These are phyloP conservation scores for Dipodomys spectabilis DNA, from an alignment of 2,113 vertebrate species.

Conservation along the genomic window DNA sequence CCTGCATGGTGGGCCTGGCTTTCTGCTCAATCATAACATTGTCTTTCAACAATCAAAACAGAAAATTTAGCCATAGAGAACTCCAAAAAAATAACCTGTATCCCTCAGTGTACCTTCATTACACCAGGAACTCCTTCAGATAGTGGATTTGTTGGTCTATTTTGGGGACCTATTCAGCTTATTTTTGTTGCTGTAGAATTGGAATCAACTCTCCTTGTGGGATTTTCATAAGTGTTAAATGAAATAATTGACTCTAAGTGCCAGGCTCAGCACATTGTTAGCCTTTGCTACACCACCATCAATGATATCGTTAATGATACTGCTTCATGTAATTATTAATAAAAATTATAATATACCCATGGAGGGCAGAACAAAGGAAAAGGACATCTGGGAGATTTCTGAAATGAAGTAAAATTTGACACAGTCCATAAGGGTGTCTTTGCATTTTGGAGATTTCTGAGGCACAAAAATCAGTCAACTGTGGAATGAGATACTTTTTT, in stretches of 20 bases:
- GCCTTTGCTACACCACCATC: not conserved
- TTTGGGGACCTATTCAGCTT: not conserved
- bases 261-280: not conserved
- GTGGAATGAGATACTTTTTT: not conserved
- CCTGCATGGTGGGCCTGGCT: not conserved
- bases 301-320: not conserved
- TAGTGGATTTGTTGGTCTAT: not conserved
- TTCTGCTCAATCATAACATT: not conserved
- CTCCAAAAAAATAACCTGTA: not conserved
- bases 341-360: not conserved
- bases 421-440: not conserved
- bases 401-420: not conserved
- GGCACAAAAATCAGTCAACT: not conserved
- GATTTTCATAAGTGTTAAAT: slow-evolving; percentile 24
- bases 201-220: not conserved
- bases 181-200: slow-evolving; percentile 28
- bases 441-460: slow-evolving; percentile 33
- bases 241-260: not conserved
- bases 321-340: not conserved
- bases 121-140: not conserved
- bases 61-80: not conserved
- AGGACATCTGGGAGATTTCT: not conserved
- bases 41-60: not conserved
- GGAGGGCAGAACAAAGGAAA: not conserved
- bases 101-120: not conserved